phyloP scores from a whole-genome alignment of 64 coral and sea anemone species.

The Acropora tenuis region DNA sequence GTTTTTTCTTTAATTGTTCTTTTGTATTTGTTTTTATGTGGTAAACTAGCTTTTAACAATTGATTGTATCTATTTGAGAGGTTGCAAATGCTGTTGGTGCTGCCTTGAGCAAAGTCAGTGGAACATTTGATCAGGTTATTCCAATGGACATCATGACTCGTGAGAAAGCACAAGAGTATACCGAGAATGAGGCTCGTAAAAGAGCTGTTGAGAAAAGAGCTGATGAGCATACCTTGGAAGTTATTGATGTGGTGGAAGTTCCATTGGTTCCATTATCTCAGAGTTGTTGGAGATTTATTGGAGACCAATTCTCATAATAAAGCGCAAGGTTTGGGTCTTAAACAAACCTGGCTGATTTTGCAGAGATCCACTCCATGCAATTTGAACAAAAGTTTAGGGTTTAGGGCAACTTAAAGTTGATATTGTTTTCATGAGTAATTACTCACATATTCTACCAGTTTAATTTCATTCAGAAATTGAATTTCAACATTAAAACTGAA shows the following conservation, averaged over 20 bases:
- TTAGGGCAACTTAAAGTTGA: too few species aligned
- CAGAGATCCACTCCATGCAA: too few species aligned
- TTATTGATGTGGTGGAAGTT: slow-evolving; percentile 65
- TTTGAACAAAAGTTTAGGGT: too few species aligned
- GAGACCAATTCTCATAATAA: not conserved
- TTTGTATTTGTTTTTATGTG: not conserved
- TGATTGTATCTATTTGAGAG: slow-evolving; percentile 13
- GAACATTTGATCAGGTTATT: slow-evolving; percentile 73
- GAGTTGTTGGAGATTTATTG: slow-evolving; percentile 80
- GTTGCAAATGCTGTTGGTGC: slow-evolving; percentile 95
- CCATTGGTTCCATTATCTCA: slow-evolving; percentile 77
- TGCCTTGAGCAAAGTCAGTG: slow-evolving; percentile 91
- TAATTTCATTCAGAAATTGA: too few species aligned
- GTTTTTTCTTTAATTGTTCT: not conserved
- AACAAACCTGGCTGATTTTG: not conserved
- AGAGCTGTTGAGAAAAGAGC: slow-evolving; percentile 74
- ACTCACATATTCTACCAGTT: too few species aligned
- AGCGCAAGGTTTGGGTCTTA: not conserved
- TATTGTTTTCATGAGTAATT: too few species aligned
- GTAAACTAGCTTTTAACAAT: not conserved
- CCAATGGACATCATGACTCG: slow-evolving; percentile 59
- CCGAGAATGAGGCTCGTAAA: slow-evolving; percentile 41
- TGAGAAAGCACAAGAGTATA: slow-evolving; percentile 37
- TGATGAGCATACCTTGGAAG: slow-evolving; percentile 47
- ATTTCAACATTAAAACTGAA: too few species aligned